Evolutionary conservation across 2,888 invertebrate genomes (phyloP), one percentile per base, ranked within the genome.

Genomic region (Therioaphis trifolii): DNA sequence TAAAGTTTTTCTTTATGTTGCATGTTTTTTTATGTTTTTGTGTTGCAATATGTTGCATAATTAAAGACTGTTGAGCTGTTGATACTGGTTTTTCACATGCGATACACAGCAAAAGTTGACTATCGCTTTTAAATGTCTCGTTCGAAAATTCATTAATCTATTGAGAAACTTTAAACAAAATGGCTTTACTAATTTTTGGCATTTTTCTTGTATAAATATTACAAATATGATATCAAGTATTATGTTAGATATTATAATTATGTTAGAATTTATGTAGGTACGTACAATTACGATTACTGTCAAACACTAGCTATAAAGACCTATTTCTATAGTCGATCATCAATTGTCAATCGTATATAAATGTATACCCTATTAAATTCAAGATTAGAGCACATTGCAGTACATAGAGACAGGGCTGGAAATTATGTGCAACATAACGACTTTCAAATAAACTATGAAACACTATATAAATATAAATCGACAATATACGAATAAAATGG

Each of bases 81-180:
- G 63, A 63, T 18, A 63, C 63, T 9, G 63, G 35, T 35, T 63
- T 63, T 63, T 63, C 35, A 63, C 63, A 63, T 15, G 29, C 7
- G 9, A 29, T 15, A 63, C 63, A 63, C 1, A 35, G 35, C 18
- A 35, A 18, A 63, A 63, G 5, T 35, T 63, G 18, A 63, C 35
- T 0, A n/a, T 63, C 63, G 9, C 63, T 63, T 18, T 63, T 29
- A 35, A 63, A 63, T 35, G 18, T 18, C 9, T 35, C 63, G 18
- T 63, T 63, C 18, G 63, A 35, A 63, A 63, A 35, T 63, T 63
- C 35, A 18, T 35, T 29, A 35, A 63, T 15, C 3, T 63, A n/a
- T 4, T 35, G 18, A 35, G 29, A 35, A 63, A 18, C 21, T 21
- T 35, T 29, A 1, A 4, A 15, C 15, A 18, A 15, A 18, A 18